Evolutionary conservation across 1,140 invertebrate genomes (phyloP).

Genomic region (Drosophila persimilis): DNA sequence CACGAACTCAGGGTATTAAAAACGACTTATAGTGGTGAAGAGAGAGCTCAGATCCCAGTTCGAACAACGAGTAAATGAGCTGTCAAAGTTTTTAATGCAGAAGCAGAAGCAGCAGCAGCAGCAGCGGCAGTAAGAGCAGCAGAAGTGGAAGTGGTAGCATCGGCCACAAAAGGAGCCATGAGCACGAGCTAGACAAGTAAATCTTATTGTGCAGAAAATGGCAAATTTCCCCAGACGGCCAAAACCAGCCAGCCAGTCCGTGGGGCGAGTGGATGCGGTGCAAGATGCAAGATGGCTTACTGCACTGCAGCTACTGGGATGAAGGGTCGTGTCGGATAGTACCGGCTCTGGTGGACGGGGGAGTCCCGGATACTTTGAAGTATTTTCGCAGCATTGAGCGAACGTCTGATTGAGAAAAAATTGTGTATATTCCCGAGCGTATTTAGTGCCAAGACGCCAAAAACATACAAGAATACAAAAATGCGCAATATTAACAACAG

Average conservation of each 20-base stretch:
- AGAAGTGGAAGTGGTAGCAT: conserved; percentile 18
- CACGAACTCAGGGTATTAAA: conserved; percentile 14
- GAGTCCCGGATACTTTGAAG: conserved; percentile 54
- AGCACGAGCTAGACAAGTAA: conserved; percentile 80
- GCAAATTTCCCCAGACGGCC: conserved; percentile 80
- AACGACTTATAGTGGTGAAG: background rate
- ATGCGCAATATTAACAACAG: conserved; percentile 31
- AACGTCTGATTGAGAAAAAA: conserved; percentile 78
- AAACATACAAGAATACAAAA: conserved; percentile 41
- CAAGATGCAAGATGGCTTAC: conserved; percentile 36
- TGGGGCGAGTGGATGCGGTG: conserved; percentile 21
- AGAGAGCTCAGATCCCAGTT: conserved; percentile 49
- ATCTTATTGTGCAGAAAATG: conserved; percentile 81
- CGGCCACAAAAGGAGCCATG: conserved; percentile 71
- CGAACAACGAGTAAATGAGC: conserved; percentile 81
- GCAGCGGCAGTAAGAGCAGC: background rate
- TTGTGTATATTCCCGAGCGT: conserved; percentile 80
- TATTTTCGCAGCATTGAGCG: conserved; percentile 74
- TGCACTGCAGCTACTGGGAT: conserved; percentile 27
- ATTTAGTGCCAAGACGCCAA: conserved; percentile 73
- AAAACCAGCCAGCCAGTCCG: conserved; percentile 53
- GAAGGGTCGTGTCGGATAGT: background rate
- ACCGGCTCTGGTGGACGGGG: background rate
- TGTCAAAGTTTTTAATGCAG: conserved; percentile 82
- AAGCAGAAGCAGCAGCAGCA: conserved; percentile 38